A percentile compares a stretch with the other conserved stretches of the same genome.
phyloP scores from a whole-genome alignment of 2,113 vertebrate genomes.

The Herpetotheres cachinnans region DNA sequence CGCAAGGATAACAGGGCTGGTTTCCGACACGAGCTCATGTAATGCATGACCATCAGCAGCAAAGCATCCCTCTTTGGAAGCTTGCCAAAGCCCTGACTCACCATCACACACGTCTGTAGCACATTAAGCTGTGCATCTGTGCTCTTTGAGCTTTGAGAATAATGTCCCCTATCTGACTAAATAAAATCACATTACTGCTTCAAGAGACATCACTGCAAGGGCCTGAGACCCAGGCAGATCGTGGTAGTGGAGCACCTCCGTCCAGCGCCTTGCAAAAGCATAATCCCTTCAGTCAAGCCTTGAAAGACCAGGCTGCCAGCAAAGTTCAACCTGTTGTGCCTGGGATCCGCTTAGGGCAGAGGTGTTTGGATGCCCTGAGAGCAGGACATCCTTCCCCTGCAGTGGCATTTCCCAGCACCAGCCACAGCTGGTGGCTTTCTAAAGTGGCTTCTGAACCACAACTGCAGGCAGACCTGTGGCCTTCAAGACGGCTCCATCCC shows the following conservation, averaged over 20 bases:
- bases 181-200: constrained; percentile 26
- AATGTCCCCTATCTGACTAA: constrained; percentile 1
- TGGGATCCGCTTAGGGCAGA: neutral
- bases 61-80: constrained; percentile 45
- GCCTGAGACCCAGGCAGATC: neutral
- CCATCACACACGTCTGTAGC: constrained; percentile 52
- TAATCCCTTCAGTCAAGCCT: neutral
- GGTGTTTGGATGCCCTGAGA: neutral
- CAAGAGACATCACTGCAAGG: neutral
- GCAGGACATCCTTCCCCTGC: neutral
- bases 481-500: neutral
- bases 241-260: neutral
- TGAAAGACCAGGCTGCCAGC: neutral
- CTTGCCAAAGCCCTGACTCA: constrained; percentile 59
- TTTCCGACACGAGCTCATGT: neutral
- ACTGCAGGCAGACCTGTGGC: neutral
- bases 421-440: neutral
- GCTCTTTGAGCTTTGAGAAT: constrained; percentile 20
- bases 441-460: neutral
- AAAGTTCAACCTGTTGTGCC: neutral
- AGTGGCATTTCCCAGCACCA: neutral
- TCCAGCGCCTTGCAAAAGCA: neutral
- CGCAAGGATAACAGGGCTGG: constrained; percentile 13
- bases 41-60: neutral
- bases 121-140: constrained; percentile 33